Conservation (phyloP, 2,113 vertebrate genomes). For the Baryphthengus martii region DNA sequence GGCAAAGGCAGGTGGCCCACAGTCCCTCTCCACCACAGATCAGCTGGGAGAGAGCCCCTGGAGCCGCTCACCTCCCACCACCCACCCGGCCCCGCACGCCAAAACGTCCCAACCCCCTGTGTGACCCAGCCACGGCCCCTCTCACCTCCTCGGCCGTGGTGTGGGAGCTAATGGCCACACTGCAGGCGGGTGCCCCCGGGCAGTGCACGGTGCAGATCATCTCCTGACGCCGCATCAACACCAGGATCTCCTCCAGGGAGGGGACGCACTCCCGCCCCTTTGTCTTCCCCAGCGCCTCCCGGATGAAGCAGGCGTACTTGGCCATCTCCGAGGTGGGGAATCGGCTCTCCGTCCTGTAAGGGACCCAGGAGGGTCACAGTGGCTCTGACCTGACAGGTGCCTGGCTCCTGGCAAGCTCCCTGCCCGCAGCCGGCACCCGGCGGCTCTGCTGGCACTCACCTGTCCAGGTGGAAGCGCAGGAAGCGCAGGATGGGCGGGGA, state of each 20-base stretch:
- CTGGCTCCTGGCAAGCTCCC: fast-evolving
- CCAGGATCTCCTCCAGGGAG: conserved; percentile 92
- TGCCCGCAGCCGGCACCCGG: not conserved
- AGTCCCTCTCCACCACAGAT: not conserved
- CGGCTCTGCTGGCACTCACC: conserved; percentile 64
- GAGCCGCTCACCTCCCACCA: not conserved
- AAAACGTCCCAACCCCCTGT: fast-evolving
- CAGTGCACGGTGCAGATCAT: conserved; percentile 88
- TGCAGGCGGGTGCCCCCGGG: conserved; percentile 83
- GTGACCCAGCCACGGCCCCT: fast-evolving
- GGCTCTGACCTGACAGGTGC: fast-evolving
- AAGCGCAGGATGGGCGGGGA: conserved; percentile 84
- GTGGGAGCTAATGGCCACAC: conserved; percentile 90
- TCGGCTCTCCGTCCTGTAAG: conserved; percentile 81
- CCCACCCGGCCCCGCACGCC: fast-evolving
- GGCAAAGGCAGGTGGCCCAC: not conserved
- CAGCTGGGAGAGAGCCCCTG: not conserved
- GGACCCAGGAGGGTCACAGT: not conserved
- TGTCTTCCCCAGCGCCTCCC: conserved; percentile 85
- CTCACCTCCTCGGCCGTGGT: conserved; percentile 92
- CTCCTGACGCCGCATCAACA: conserved; percentile 86
- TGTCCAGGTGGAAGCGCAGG: conserved; percentile 89
- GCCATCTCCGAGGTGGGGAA: conserved; percentile 86
- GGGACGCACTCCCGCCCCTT: conserved; percentile 88
- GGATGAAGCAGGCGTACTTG: conserved; percentile 89